A percentile compares a stretch with the other conserved stretches of the same genome.
Conservation (phyloP, 1,140 invertebrate genomes). For the Cydia fagiglandana region DNA sequence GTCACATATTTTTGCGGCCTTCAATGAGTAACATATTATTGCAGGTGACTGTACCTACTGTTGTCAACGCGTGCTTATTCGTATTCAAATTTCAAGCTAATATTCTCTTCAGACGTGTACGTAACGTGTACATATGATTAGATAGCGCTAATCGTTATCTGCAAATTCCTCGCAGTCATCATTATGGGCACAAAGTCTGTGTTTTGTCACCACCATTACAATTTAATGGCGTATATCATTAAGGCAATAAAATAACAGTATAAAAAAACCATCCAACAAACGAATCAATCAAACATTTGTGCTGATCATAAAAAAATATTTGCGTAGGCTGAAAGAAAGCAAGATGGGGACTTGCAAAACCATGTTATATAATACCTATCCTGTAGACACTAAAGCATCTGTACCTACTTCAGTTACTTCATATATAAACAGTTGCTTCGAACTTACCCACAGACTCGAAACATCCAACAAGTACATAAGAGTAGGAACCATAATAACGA, state of each 20-base stretch:
- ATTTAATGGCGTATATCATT: too few species aligned
- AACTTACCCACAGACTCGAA: neutral
- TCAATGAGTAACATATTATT: too few species aligned
- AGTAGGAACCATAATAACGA: constrained; percentile 18
- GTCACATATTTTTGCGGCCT: too few species aligned
- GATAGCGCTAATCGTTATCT: constrained; percentile 30
- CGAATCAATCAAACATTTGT: too few species aligned
- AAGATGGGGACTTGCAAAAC: neutral
- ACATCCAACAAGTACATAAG: neutral
- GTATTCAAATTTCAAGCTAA: neutral
- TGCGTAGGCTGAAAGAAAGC: neutral
- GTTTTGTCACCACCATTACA: neutral
- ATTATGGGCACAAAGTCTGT: constrained; percentile 20
- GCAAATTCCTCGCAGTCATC: constrained; percentile 23
- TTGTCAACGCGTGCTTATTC: constrained; percentile 3
- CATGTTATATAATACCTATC: neutral
- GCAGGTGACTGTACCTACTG: too few species aligned
- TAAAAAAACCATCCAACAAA: neutral
- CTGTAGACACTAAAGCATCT: neutral
- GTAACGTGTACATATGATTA: constrained; percentile 25
- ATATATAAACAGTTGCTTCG: neutral
- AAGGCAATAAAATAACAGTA: neutral
- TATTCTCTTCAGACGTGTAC: constrained; percentile 9
- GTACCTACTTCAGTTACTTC: neutral
- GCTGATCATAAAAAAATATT: neutral